A percentile compares a stretch with the other conserved stretches of the same genome.
Conservation (phyloP, 2,888 invertebrate species). For the Aphodius granarius region DNA sequence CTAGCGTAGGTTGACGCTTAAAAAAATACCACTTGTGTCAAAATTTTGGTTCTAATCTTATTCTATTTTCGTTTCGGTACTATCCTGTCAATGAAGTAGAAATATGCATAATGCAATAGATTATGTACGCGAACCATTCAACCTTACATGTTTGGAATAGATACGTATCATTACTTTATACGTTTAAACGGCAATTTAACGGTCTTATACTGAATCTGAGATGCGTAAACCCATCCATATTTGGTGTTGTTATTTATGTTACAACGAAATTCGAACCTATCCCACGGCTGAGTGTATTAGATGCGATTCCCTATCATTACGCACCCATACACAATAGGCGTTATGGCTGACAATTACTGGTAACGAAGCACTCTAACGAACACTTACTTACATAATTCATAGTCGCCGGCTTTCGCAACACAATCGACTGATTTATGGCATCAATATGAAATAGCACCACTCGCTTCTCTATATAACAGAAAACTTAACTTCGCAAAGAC, state of each 20-base stretch:
- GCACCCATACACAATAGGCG: not conserved
- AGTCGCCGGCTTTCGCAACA: not conserved
- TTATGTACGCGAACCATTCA: not conserved
- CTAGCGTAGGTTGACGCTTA: no score
- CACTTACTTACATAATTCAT: not conserved
- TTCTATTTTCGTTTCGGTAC: not conserved
- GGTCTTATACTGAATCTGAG: not conserved
- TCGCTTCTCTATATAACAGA: not conserved
- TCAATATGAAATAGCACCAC: not conserved
- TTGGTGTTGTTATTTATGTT: not conserved
- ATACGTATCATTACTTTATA: not conserved
- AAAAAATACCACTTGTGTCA: no score
- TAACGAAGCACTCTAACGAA: not conserved
- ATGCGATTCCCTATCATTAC: not conserved
- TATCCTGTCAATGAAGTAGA: not conserved
- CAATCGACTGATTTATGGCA: not conserved
- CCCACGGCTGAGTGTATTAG: not conserved
- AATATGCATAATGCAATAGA: not conserved
- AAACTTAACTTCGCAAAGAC: not conserved
- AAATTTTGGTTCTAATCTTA: not conserved
- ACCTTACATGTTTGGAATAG: not conserved
- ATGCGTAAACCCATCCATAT: not conserved
- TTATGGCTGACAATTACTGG: not conserved
- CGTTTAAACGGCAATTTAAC: not conserved
- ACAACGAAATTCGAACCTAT: not conserved